Base-by-base conservation (phyloP, 1,140 invertebrate genomes). In the Drosophila santomea region DNA sequence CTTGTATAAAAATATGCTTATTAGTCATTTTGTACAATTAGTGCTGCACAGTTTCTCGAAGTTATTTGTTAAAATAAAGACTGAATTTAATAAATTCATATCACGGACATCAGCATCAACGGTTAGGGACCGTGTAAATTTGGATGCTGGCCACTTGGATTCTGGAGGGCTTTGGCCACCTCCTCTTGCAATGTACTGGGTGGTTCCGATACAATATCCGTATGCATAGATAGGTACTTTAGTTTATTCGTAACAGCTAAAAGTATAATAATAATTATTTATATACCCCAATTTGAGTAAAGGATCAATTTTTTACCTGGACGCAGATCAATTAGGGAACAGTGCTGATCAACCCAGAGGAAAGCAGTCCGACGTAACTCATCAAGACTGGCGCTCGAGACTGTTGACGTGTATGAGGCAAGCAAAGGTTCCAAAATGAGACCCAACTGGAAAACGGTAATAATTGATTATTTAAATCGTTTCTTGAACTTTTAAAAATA, bases 261-360 rank as follows among this genome's bases (percentile, higher is more conserved):
- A 52, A 52, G 48, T 14, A 25, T 17, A 60, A 17, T n/a, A 10
- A 43, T 2, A 32, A 32, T 58, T 1, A 15, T 23, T 32, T 23
- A 45, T 10, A 0, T 32, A 8, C 2, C 10, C 41, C 2, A 23
- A 4, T 2, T 15, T 8, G 1, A 17, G 7, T 32, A 10, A 32
- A 3, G 2, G 7, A 5, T 0, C 3, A 6, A 14, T 2, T 8
- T 35, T 79, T 93, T 94, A 98, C 98, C 96, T 93, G 97, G 97
- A 91, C 98, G 95, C 91, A 99, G 96, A 93, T 97, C 95, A 71
- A 97, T 95, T 62, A 99, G 94, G 11, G 97, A 98, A 93, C 98
- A 99, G 93, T 98, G 97, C 91, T 99, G 97, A 91, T 99, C 98
- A 36, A 98, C 95, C 98, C 98, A 99, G 35, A 96, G 94, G 77